Evolutionary conservation across 2,113 vertebrate genomes (phyloP).

Genomic region (Crotalus tigris): DNA sequence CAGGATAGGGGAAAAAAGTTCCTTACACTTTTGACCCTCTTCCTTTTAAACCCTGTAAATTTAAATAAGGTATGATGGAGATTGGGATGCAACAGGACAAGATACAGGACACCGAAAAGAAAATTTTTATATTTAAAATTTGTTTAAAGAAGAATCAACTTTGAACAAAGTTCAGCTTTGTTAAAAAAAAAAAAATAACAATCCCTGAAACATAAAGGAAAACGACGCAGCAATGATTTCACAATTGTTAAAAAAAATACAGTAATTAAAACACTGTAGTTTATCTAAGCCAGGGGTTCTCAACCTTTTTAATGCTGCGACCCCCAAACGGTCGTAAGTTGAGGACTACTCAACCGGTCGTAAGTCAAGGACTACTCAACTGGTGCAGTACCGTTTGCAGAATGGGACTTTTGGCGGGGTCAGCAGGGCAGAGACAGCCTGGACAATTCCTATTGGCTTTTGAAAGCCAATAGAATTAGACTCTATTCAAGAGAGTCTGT

Average conservation of each 20-base stretch:
- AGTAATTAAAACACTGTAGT: background rate
- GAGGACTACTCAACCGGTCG: too few relatives aligned
- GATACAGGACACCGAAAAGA: background rate
- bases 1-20: background rate
- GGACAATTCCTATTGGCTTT: too few relatives aligned
- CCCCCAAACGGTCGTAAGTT: too few relatives aligned
- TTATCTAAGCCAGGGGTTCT: background rate
- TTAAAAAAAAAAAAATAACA: background rate
- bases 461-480: too few relatives aligned
- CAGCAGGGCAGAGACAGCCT: too few relatives aligned
- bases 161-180: background rate
- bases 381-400: too few relatives aligned
- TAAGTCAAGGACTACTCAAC: too few relatives aligned
- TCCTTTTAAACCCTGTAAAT: background rate
- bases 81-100: background rate
- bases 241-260: background rate
- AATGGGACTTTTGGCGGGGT: too few relatives aligned
- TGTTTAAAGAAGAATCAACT: background rate
- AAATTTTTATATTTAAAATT: too few relatives aligned
- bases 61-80: background rate
- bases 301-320: too few relatives aligned
- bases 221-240: background rate
- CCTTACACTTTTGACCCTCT: background rate
- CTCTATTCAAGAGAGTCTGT: too few relatives aligned
- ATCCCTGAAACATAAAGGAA: background rate